Evolutionary conservation across 2,797 vertebrate species (phyloP).

Genomic region (Muscicapa striata): DNA sequence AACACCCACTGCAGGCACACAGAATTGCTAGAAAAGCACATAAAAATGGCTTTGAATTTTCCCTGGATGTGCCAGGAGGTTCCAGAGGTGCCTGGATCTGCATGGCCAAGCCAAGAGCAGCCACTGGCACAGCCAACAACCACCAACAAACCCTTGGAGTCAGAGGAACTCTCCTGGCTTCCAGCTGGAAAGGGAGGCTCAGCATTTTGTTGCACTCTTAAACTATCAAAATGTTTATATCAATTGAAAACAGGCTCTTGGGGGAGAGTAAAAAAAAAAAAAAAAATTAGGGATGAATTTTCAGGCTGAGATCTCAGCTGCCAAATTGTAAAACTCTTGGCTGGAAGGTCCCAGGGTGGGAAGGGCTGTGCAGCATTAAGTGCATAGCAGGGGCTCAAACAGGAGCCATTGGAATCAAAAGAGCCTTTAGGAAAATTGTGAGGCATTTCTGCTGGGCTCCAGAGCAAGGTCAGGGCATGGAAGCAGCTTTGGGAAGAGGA

Average conservation of each 20-base stretch:
- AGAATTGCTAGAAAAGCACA: neutral
- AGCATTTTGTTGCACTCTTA: constrained; percentile 19
- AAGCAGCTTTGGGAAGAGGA: neutral
- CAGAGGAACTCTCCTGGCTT: neutral
- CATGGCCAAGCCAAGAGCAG: neutral
- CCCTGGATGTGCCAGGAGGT: neutral
- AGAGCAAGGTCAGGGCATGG: neutral
- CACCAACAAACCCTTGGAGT: neutral
- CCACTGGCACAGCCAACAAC: neutral
- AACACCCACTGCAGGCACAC: neutral
- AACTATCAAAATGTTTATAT: constrained; percentile 27
- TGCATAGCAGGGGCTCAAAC: constrained; percentile 50
- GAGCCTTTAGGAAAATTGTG: neutral
- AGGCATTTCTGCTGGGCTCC: constrained; percentile 1
- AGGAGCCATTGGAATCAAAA: constrained; percentile 31
- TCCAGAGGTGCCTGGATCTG: neutral
- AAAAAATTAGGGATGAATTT: constrained; percentile 32
- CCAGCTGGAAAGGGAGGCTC: constrained; percentile 40
- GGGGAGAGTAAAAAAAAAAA: neutral
- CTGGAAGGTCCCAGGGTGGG: constrained; percentile 4
- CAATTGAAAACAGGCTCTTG: constrained; percentile 47
- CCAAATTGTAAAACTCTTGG: constrained; percentile 48
- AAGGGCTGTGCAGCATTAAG: neutral
- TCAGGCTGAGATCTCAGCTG: constrained; percentile 30
- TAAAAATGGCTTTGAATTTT: neutral